Percentiles rank a stretch among this genome's conserved stretches.
These are phyloP conservation scores for Lindbergichthys nudifrons DNA, from an alignment of 2,797 vertebrate species.

Conservation along the genomic window DNA sequence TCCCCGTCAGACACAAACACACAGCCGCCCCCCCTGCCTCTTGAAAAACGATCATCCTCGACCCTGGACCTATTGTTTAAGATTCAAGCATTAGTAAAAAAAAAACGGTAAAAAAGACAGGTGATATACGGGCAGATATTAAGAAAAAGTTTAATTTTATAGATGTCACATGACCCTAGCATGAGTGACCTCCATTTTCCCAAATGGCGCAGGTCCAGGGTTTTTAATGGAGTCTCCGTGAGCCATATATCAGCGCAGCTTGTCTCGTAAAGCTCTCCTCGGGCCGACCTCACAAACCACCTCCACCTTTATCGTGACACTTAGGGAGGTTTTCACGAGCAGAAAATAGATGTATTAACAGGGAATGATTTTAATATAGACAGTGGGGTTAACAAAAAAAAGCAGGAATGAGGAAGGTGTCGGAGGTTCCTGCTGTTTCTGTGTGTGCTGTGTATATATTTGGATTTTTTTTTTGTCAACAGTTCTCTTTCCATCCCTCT, in stretches of 20 bases:
- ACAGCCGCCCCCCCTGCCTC: slow-evolving; percentile 13
- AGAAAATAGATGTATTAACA: slow-evolving; percentile 82
- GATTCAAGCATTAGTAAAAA: slow-evolving; percentile 69
- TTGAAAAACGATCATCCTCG: slow-evolving; percentile 71
- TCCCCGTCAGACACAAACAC: slow-evolving; percentile 31
- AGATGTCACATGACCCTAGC: slow-evolving; percentile 84
- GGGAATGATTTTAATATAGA: slow-evolving; percentile 80
- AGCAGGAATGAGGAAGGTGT: slow-evolving; percentile 30
- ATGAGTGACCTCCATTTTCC: slow-evolving; percentile 88
- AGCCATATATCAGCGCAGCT: slow-evolving; percentile 84
- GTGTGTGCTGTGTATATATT: slow-evolving; percentile 49
- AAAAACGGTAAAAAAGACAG: slow-evolving; percentile 28
- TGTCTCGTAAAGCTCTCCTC: slow-evolving; percentile 86
- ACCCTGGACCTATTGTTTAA: slow-evolving; percentile 77
- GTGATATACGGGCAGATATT: slow-evolving; percentile 83
- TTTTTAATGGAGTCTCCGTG: slow-evolving; percentile 87
- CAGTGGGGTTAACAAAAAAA: slow-evolving; percentile 37
- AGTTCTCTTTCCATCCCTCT: slow-evolving; percentile 39
- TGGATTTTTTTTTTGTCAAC: slow-evolving; percentile 45
- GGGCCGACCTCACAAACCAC: slow-evolving; percentile 81
- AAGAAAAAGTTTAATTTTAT: slow-evolving; percentile 89
- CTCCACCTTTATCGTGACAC: slow-evolving; percentile 83
- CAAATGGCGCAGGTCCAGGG: slow-evolving; percentile 86
- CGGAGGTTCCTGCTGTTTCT: slow-evolving; percentile 45
- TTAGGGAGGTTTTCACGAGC: slow-evolving; percentile 80